Base-by-base conservation (phyloP, 1,140 invertebrate species). In the Contarinia nasturtii region DNA sequence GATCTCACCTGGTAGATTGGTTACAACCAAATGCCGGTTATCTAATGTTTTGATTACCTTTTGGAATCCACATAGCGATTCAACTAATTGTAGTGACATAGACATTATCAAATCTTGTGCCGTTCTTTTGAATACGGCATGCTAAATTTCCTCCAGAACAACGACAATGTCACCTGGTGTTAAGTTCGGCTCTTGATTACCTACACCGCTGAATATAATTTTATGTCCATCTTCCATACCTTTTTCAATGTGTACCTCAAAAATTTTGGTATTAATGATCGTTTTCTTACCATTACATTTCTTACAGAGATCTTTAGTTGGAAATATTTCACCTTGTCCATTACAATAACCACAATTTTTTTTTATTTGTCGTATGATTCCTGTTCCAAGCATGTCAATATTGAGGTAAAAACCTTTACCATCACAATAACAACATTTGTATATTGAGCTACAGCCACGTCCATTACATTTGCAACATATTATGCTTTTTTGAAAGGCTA, bases 381-480 rank as follows among this genome's bases (percentile, higher is more conserved):
- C 90, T 15, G 91, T 91, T 17, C 78, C 91, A 15, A 99, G 68
- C 59, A 95, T 91, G 54, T 94, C 86, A 33, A 96, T 79, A 47
- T 86, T 77, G 8, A 96, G 77, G 61, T 90, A 82, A 65, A 91
- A 77, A n/a, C 96, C 96, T 43, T 75, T 74, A 27, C 96, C 96
- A 48, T 80, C 72, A 63, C 96, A 99, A 17, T 73, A 79, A 2
- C 72, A 58, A 63, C 96, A 99, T 53, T 80, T 80, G 58, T 89
- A 82, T 14, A 91, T 80, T 40, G 86, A 77, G 45, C 91, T 97
- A 17, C 94, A 94, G 50, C 94, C 95, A 18, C 73, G 67, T 52
- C 83, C 96, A 69, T 95, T 86, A 69, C 96, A 99, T 69, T 93
- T 94, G 57, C 86, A 81, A 75, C 96, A 99, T 56, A 98, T 92